phyloP scores from a whole-genome alignment of 2,888 invertebrate genomes.

The Drosophila prostipennis region DNA sequence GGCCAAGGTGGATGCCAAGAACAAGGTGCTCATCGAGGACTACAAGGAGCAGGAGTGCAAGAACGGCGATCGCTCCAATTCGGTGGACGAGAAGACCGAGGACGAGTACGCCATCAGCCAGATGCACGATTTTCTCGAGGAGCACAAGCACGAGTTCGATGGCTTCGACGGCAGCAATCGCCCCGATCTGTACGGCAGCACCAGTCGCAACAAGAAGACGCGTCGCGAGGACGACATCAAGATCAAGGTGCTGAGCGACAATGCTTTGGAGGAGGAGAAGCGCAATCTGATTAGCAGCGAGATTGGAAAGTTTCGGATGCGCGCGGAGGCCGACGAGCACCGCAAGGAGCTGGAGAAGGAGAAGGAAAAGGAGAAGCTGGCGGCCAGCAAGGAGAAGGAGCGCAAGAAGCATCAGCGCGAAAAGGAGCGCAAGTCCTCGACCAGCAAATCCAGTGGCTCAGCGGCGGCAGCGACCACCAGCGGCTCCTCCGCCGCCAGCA shows the following conservation, averaged over 20 bases:
- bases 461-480: not conserved
- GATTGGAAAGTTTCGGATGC: slow-evolving; percentile 98
- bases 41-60: slow-evolving; percentile 91
- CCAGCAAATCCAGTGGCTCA: slow-evolving; percentile 51
- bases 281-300: slow-evolving; percentile 97
- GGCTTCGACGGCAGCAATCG: slow-evolving; percentile 77
- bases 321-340: slow-evolving; percentile 86
- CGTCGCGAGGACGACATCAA: slow-evolving; percentile 81
- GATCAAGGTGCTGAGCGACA: slow-evolving; percentile 89
- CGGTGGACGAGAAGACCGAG: slow-evolving; percentile 86
- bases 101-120: slow-evolving; percentile 89
- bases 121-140: slow-evolving; percentile 91
- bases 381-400: slow-evolving; percentile 82
- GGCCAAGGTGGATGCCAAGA: slow-evolving; percentile 98
- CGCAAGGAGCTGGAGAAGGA: slow-evolving; percentile 85
- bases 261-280: slow-evolving; percentile 98
- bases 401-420: slow-evolving; percentile 81
- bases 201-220: slow-evolving; percentile 69
- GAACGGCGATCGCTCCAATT: slow-evolving; percentile 83
- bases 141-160: slow-evolving; percentile 86
- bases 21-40: slow-evolving; percentile 96
- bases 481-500: slow-evolving; percentile 33
- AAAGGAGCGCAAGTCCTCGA: slow-evolving; percentile 72
- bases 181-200: slow-evolving; percentile 70
- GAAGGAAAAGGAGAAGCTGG: slow-evolving; percentile 81